These are phyloP conservation scores for Pipistrellus pygmaeus DNA, from an alignment of 2,797 vertebrate species.

Conservation along the genomic window DNA sequence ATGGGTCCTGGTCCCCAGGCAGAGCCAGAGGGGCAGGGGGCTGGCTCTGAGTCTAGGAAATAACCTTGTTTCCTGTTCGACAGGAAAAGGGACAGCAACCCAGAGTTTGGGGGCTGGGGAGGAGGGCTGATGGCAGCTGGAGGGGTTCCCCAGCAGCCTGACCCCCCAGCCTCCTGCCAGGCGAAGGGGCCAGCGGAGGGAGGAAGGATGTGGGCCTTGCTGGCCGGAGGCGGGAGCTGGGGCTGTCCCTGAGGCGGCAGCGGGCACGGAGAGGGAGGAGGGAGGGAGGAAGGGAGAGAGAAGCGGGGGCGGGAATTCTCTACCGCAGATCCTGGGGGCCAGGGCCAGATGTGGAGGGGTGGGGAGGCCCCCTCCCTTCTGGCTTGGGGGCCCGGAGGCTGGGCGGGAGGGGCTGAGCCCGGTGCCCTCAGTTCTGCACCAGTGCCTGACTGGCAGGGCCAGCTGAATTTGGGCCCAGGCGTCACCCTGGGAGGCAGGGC, in stretches of 20 bases:
- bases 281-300: conserved; percentile 69
- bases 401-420: conserved; percentile 81
- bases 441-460: conserved; percentile 84
- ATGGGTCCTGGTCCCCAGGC: conserved; percentile 75
- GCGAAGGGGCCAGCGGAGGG: conserved; percentile 78
- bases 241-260: conserved; percentile 84
- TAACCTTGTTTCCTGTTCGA: conserved; percentile 85
- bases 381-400: conserved; percentile 79
- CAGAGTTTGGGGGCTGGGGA: conserved; percentile 82
- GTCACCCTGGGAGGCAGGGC: conserved; percentile 81
- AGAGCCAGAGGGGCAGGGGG: conserved; percentile 77
- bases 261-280: conserved; percentile 82
- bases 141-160: conserved; percentile 80
- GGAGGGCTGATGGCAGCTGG: conserved; percentile 74
- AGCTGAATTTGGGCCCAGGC: conserved; percentile 84
- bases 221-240: conserved; percentile 83
- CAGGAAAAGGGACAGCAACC: conserved; percentile 84
- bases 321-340: conserved; percentile 84
- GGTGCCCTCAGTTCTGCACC: conserved; percentile 84
- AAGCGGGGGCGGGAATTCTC: conserved; percentile 85
- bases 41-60: conserved; percentile 82
- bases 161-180: conserved; percentile 82
- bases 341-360: conserved; percentile 84
- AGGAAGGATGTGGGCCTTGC: conserved; percentile 85
- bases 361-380: conserved; percentile 79